Base-by-base conservation (phyloP, 2,797 vertebrate genomes). In the Threskiornis aethiopicus region DNA sequence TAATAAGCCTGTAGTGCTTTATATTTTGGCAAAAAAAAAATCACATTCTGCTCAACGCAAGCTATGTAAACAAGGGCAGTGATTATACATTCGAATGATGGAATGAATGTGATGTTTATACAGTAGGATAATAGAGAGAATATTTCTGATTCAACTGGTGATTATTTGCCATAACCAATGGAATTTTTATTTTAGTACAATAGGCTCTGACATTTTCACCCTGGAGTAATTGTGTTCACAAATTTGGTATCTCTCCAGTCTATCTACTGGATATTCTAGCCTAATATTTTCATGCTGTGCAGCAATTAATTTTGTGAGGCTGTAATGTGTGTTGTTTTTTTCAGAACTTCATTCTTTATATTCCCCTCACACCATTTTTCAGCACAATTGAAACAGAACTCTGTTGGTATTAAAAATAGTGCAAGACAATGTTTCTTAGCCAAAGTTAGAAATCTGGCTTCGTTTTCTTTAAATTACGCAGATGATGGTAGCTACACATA, bases 71-170 rank as follows among this genome's bases (percentile, higher is more conserved):
- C 91, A 95, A 92, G 87, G 65, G n/a, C 65, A 73, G 65, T 76
- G 87, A 93, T 94, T 93, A 84, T 79, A 90, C 69, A 95, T 94
- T 62, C 0, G 19, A 89, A 65, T 49, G 90, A 88, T 64, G 72
- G 84, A 94, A 91, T 73, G 72, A 94, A 84, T 76, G 76, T 67
- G 82, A 78, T 95, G 71, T 95, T 97, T 96, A 79, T 93, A 84
- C 82, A 88, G 92, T 81, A 73, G 26, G 58, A 93, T 84, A 97
- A 96, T 83, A 94, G 64, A 54, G 35, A 76, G 83, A 95, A 92
- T 96, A 93, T 91, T 95, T 97, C 79, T 94, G 93, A 95, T 96
- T 96, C 84, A 88, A 52, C 83, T 92, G 84, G 79, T 86, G 84
- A 92, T 94, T 95, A 92, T 95, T 97, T 96, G 70, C 82, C 87